Base-by-base conservation (phyloP, 2,113 vertebrate species). In the Lamprologus tigripictilis region DNA sequence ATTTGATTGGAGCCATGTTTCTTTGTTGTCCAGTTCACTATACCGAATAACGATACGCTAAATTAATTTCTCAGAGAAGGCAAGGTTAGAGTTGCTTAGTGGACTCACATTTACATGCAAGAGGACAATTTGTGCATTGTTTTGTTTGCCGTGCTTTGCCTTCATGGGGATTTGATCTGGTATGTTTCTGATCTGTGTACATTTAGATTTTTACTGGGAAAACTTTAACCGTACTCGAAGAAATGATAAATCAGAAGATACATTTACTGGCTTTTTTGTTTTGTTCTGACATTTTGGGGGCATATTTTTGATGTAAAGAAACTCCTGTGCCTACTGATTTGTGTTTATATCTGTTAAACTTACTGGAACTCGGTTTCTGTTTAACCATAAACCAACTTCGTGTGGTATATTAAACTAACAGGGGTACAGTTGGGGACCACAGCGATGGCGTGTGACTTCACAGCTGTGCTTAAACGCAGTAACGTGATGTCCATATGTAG, bases 401-500 rank as follows among this genome's bases (percentile, higher is more conserved):
- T 79, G 37, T 49, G 26, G 9, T 63, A 84, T 80, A 47, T 88
- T 84, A 55, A 49, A 86, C 73, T 54, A 40, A 68, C 4, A 35
- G 49, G 28, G 8, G 35, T 81, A 7, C 55, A 79, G 53, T 42
- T 71, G 78, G 23, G 57, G 45, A 19, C 40, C 31, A 63, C 45
- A 37, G 19, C 7, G n/a, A 68, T 76, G 63, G 16, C 26, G 16
- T 79, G 45, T 82, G 61, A 66, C 71, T 89, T 90, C 92, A 61
- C 61, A 87, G 80, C 68, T 5, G 42, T 76, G 58, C 66, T 94
- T 94, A 88, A 94, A 93, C 55, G 86, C 63, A 31, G 85, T 76
- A 85, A 81, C 28, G 19, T 89, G 88, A 91, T 89, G 86, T 58
- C 90, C 85, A 92, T 87, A 84, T 93, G 87, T 92, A 93, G 86